Evolutionary conservation across 64 coral and sea anemone genomes (phyloP), one percentile per base, ranked within the genome.

Genomic region (Dendronephthya gigantea): DNA sequence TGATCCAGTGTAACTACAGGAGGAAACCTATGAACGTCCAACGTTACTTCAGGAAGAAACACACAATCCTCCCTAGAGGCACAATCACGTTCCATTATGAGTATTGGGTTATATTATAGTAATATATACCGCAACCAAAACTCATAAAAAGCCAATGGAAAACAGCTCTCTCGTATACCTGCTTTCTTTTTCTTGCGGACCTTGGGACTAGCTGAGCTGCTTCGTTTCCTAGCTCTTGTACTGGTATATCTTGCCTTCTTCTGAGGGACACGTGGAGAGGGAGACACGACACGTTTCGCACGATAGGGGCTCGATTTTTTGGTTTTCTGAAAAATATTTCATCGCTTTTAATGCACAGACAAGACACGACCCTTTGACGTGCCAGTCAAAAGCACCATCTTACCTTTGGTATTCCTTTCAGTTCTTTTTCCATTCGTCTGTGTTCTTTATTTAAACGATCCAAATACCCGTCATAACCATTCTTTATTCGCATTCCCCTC

Each of bases 171-270:
- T 12, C 36, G n/a, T n/a, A n/a, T n/a, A 79, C 72, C 72, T 34
- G 72, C 36, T 79, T 79, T 91, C 62, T 43, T 86, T 48, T 90
- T 89, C 28, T 86, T 83, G 9, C 56, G 50, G 25, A 91, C 49
- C 6, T 90, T 90, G 13, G 95, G 95, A 36, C 95, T 98, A 23
- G 95, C 95, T 16, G 95, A 98, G 1, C 89, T 92, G 48, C 95
- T 98, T 58, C 95, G 88, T 52, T 98, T 98, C 31, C 95, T 91
- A n/a, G 62, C 84, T 39, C 88, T 91, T 0, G 7, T 82, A 9
- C 84, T 59, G 14, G 87, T 31, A 69, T 59, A 87, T 45, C 88
- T 88, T 35, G 48, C 72, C 70, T 89, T 87, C 45, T 92, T 89
- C 23, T 69, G 70, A 51, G 28, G 91, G 23, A 43, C 84, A 65